Base-by-base conservation (phyloP, 1,140 invertebrate genomes). In the Magallana angulata region DNA sequence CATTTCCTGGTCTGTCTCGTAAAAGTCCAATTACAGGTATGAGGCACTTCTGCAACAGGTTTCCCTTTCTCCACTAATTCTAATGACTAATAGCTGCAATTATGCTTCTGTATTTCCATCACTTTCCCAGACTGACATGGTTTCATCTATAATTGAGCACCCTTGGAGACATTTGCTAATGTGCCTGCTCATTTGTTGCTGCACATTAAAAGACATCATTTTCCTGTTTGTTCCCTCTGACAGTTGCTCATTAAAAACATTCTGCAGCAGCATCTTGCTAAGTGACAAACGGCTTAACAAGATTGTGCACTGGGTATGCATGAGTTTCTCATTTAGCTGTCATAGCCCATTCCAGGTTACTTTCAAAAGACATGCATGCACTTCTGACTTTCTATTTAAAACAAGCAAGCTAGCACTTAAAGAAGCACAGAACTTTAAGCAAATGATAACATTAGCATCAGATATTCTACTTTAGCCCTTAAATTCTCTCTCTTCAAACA, bases 21-120 rank as follows among this genome's bases (percentile, higher is more conserved):
- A 76, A 76, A 76, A 76, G 24, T 76, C 68, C 68, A 76, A 76
- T 76, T 12, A 76, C 68, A 76, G 68, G 68, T 76, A 76, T 24
- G 24, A 30, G 68, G 7, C 24, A 76, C 68, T 24, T 30, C 30
- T 30, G 68, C 68, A 36, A 30, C 68, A 24, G 11, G 24, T 76
- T 76, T 76, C 68, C 68, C 68, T 76, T 76, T 30, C 36, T 48
- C 36, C 11, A 24, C 7, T 30, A 76, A 76, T 76, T 76, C 68
- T 76, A 76, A 76, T 76, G 68, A 76, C 68, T 76, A 76, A 76
- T 36, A 76, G 68, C 68, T 24, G 12, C 11, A 18, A 76, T 30
- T 30, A 76, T 76, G 8, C 68, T 11, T 2, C 24, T 12, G 24
- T 30, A 24, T 12, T 8, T 30, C 24, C 14, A 24, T 30, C 24